Evolutionary conservation across 2,113 vertebrate genomes (phyloP).

Genomic region (Megaceryle torquata): DNA sequence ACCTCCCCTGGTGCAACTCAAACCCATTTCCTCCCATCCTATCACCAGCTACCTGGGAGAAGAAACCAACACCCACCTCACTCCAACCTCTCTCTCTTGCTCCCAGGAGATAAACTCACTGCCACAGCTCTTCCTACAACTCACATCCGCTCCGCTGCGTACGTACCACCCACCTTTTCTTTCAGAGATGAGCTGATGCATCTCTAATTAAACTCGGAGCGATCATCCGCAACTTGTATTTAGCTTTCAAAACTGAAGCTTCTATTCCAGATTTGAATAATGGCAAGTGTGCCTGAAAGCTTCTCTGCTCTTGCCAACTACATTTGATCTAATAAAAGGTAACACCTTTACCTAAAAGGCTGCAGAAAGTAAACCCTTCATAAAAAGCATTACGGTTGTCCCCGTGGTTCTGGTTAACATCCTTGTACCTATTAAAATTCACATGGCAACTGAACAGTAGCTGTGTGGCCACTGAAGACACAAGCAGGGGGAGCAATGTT

Average conservation of each 20-base stretch:
- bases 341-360: background rate
- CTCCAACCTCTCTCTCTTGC: background rate
- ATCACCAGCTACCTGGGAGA: no score
- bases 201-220: conserved; percentile 31
- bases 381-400: background rate
- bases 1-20: no score
- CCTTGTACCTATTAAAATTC: background rate
- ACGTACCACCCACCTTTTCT: background rate
- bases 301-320: background rate
- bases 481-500: background rate
- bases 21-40: no score
- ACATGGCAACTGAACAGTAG: background rate
- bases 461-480: background rate
- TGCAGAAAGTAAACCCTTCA: background rate
- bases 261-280: conserved; percentile 25
- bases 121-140: no score
- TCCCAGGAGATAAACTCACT: background rate
- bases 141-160: background rate
- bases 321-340: background rate
- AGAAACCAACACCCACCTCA: background rate
- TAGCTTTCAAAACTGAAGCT: conserved; percentile 12
- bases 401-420: background rate
- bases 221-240: background rate
- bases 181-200: background rate
- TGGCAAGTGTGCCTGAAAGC: background rate